A percentile compares a stretch with the other conserved stretches of the same genome.
These are phyloP conservation scores for Clarias platycephalus DNA, from an alignment of 2,797 vertebrate genomes.

Conservation along the genomic window DNA sequence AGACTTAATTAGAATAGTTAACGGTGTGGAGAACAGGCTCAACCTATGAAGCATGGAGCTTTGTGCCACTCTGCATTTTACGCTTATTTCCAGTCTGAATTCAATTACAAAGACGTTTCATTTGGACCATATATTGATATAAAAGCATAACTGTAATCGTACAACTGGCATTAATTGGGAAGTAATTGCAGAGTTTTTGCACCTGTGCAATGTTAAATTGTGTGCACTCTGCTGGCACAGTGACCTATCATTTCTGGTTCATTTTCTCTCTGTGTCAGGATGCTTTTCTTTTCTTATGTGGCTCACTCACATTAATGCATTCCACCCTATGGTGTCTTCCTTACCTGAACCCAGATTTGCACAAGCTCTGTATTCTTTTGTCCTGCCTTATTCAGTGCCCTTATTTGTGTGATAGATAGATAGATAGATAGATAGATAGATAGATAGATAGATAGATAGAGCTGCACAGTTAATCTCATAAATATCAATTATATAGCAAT, in stretches of 20 bases:
- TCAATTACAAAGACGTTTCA: slow-evolving; percentile 70
- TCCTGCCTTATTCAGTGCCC: neutral
- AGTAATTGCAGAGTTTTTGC: slow-evolving; percentile 80
- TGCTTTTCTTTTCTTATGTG: slow-evolving; percentile 36
- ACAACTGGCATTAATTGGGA: slow-evolving; percentile 80
- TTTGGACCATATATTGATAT: slow-evolving; percentile 71
- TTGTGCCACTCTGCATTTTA: slow-evolving; percentile 54
- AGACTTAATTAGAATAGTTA: slow-evolving; percentile 64
- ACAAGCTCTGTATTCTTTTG: neutral
- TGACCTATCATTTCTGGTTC: slow-evolving; percentile 81
- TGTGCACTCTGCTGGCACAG: slow-evolving; percentile 81
- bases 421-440: too few relatives aligned
- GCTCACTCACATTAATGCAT: slow-evolving; percentile 39
- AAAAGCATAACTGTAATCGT: slow-evolving; percentile 73
- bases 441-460: too few relatives aligned
- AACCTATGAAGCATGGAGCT: slow-evolving; percentile 48
- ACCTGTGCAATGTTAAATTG: slow-evolving; percentile 85
- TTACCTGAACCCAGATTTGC: slow-evolving; percentile 8
- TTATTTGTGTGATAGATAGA: neutral
- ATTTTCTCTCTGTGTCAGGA: slow-evolving; percentile 57
- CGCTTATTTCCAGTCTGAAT: slow-evolving; percentile 65
- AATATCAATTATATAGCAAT: too few relatives aligned
- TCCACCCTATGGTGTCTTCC: neutral
- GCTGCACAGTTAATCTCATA: too few relatives aligned
- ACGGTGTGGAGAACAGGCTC: slow-evolving; percentile 58